phyloP scores from a whole-genome alignment of 2,888 invertebrate genomes.

The Cryptophagus acutangulus region DNA sequence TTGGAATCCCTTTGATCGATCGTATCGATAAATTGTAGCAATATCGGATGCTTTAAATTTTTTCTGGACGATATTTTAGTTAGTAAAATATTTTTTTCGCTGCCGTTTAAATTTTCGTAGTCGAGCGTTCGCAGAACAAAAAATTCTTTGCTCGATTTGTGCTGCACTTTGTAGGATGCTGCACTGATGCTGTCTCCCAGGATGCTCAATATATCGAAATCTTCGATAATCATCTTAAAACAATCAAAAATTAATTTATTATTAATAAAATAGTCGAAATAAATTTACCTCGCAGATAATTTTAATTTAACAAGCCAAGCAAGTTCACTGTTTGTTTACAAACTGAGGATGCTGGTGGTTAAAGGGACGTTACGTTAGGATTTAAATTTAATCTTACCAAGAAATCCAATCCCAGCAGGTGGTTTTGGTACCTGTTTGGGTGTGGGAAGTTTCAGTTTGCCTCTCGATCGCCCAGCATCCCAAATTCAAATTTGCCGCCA shows the following conservation, averaged over 20 bases:
- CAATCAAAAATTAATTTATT: constrained; percentile 7
- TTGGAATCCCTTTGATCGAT: constrained; percentile 54
- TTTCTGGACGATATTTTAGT: constrained; percentile 36
- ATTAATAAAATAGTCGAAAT: too few relatives aligned
- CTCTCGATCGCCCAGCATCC: too few relatives aligned
- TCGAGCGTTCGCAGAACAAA: constrained; percentile 61
- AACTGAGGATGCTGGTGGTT: too few relatives aligned
- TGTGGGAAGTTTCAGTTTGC: too few relatives aligned
- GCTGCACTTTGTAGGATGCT: constrained; percentile 57
- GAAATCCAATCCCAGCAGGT: too few relatives aligned
- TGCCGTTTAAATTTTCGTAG: constrained; percentile 53
- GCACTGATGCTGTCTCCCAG: constrained; percentile 44
- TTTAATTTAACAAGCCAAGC: too few relatives aligned
- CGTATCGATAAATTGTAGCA: constrained; percentile 38
- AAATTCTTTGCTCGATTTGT: constrained; percentile 52
- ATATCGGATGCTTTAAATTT: constrained; percentile 27
- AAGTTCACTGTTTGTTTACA: too few relatives aligned
- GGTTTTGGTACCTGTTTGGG: too few relatives aligned
- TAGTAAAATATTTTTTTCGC: constrained; percentile 47
- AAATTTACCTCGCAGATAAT: too few relatives aligned
- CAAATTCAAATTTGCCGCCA: too few relatives aligned
- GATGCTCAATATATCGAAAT: constrained; percentile 25
- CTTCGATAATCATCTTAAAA: constrained; percentile 26
- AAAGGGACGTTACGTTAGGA: too few relatives aligned
- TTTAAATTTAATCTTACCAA: too few relatives aligned